Evolutionary conservation across 2,113 vertebrate species (phyloP), one percentile per base, ranked within the genome.

Genomic region (Sander lucioperca): DNA sequence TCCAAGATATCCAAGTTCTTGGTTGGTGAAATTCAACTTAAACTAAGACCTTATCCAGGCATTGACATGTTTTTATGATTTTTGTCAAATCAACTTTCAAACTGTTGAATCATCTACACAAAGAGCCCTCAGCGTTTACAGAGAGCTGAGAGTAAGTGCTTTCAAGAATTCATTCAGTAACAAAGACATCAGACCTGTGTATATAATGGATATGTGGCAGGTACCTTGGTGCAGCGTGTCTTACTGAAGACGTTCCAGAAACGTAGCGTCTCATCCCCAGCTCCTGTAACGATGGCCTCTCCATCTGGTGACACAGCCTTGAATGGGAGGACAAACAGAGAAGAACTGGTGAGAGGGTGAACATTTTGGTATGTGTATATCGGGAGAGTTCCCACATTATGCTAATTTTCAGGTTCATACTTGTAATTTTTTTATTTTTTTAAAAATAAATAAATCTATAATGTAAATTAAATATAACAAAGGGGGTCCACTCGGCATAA

Each of bases 181-280:
- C 33, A 57, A 15, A 50, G 6, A 18, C 15, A 8, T 36, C 23
- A 21, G 11, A n/a, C 4, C 1, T 21, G 33, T n/a, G 39, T 63
- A 14, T 23, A 25, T 7, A 7, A 8, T 16, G 10, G 63, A 53
- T 25, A 14, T 0, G 5, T 53, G 16, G 9, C 2, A 36, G 0
- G 47, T 84, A 96, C 96, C 95, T 96, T 96, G 50, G 96, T 96
- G 89, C 95, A 96, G 47, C 96, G 95, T 13, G 96, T 96, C 87
- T 96, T 96, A 83, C 95, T 96, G 90, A 96, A 96, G 87, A 96
- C 95, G 39, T 96, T 96, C 96, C 96, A 96, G 89, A 96, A 96
- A 66, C 96, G 93, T 47, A 96, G 91, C 1, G 96, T 96, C 87
- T 96, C 96, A 11, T 96, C 96, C 15, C 96, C 96, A 0, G 96